Conservation (phyloP, 2,113 vertebrate genomes). For the Formicarius rufipectus region DNA sequence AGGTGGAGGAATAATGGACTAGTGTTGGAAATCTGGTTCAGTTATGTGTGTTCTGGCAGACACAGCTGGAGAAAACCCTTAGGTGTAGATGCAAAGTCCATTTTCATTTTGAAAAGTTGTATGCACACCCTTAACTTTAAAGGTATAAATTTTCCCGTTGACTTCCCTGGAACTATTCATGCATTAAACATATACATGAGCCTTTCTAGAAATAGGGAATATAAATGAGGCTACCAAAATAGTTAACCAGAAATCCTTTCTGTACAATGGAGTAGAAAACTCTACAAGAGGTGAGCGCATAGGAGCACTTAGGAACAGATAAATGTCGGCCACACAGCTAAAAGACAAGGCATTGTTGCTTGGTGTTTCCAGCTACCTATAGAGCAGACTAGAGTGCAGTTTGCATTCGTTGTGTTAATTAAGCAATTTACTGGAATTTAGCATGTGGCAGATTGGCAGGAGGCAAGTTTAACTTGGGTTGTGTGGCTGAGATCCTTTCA, state of each 20-base stretch:
- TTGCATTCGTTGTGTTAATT: slow-evolving; percentile 5
- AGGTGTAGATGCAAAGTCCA: not conserved
- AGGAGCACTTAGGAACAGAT: not conserved
- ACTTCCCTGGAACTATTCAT: slow-evolving; percentile 29
- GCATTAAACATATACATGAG: slow-evolving; percentile 35
- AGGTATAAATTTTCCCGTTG: not conserved
- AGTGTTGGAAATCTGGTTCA: not conserved
- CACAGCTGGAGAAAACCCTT: not conserved
- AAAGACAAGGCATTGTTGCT: not conserved
- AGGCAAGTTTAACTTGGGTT: slow-evolving; percentile 24
- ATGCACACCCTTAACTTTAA: slow-evolving; percentile 28
- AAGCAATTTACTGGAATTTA: slow-evolving; percentile 40
- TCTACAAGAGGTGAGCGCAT: not conserved
- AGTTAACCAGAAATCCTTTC: slow-evolving; percentile 40
- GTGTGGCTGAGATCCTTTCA: not conserved
- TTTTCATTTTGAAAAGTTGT: slow-evolving; percentile 11
- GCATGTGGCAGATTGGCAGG: slow-evolving; percentile 37
- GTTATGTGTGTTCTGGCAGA: not conserved
- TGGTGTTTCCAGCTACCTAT: not conserved
- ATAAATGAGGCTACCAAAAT: slow-evolving; percentile 52
- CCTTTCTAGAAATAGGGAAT: slow-evolving; percentile 42
- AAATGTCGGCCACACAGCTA: not conserved
- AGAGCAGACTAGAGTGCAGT: not conserved
- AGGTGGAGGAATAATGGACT: not conserved
- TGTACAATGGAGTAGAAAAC: not conserved